Base-by-base conservation (phyloP, 2,113 vertebrate genomes). In the Oenanthe oenanthe region DNA sequence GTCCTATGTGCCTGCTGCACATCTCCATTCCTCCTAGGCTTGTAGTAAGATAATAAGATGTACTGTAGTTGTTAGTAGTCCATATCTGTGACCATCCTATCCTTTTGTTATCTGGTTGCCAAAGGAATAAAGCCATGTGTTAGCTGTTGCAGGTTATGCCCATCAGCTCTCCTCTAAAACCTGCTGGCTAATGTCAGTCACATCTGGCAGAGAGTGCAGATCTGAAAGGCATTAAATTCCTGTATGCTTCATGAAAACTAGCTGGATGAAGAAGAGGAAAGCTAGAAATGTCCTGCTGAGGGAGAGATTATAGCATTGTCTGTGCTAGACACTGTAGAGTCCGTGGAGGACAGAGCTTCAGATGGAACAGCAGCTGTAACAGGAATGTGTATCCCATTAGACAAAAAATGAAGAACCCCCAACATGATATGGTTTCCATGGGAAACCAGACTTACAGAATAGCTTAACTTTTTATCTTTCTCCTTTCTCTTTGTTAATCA, bases 381-480 rank as follows among this genome's bases (percentile, higher is more conserved):
- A 65, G 48, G 31, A 96, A 31, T 0, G 0, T 76, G 54, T 82
- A 75, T 82, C 42, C 70, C 66, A 61, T 88, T 79, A 82, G 66
- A 79, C 48, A 66, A 66, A 57, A 66, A 86, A 62, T 38, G 42
- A 77, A 84, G 53, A 75, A 61, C 7, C 6, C 6, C 31, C 65
- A 62, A 79, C 67, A 65, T 80, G 22, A 42, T 92, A 71, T 81
- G n/a, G 82, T 94, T 96, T 94, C 92, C 90, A 83, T 90, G 75
- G 85, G 68, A 88, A 96, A 90, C 67, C 26, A 91, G 85, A 85
- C 57, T 90, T 73, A 82, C 22, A 77, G 72, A 93, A 77, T 62
- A 92, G 65, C 72, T 63, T 94, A 92, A 88, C 72, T 94, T 96
- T 83, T 65, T 76, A 24, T 94, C 74, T 94, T 95, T 87, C 77